Base-by-base conservation (phyloP, 1,140 invertebrate genomes). In the Drosophila tani region DNA sequence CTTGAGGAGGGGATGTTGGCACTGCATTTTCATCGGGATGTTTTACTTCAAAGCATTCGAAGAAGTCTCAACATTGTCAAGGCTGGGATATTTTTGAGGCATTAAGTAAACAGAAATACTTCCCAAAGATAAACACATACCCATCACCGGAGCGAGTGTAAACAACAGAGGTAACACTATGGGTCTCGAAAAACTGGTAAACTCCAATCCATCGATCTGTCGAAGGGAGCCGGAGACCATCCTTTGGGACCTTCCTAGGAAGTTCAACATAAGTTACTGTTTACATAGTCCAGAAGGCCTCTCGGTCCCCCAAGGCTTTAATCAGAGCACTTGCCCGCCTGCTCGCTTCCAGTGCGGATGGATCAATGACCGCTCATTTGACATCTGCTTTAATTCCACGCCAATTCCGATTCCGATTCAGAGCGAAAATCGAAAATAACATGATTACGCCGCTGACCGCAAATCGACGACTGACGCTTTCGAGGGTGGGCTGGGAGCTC, bases 311-410 rank as follows among this genome's bases (percentile, higher is more conserved):
- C 35, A 40, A 45, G 79, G 66, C 70, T 53, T 82, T 82, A 87
- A 82, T 87, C 83, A 68, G 56, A 67, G 76, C 71, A 80, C 75
- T 86, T 76, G 58, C 46, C 32, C 55, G n/a, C 27, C 29, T 32
- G 15, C 46, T 11, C 15, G 21, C 19, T 27, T 21, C 14, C 41
- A 5, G 32, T 24, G 14, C 17, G 43, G 41, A 59, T 76, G 84
- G 81, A 88, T 87, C 77, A 83, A 75, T 78, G 73, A 69, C 84
- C 84, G 68, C 43, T 74, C 78, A 56, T 58, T 53, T 65, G 74
- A 87, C 83, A 87, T 87, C 83, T 87, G 83, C 57, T 87, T 81
- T 70, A 67, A 83, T 87, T 87, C 68, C 79, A 75, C 65, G 46
- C 40, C 71, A 77, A 79, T 76, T 59, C 15, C 71, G 63, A 68